Conservation (phyloP, 2,113 vertebrate genomes). For the crab-eating macaque (Macaca fascicularis) region DNA sequence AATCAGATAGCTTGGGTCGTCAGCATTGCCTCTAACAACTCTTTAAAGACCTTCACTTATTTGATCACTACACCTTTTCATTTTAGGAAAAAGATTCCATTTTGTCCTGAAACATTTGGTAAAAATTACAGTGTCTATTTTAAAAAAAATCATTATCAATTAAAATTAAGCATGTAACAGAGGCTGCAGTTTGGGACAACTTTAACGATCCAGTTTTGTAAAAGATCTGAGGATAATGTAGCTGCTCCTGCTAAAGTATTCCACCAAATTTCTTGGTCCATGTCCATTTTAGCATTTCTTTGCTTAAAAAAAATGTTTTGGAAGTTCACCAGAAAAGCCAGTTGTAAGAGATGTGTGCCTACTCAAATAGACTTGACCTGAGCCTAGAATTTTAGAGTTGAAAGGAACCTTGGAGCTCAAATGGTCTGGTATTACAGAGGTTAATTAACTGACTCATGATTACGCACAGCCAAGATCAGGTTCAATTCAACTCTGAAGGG, state of each 20-base stretch:
- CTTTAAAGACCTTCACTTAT: neutral
- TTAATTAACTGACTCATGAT: constrained; percentile 53
- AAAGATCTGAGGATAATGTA: constrained; percentile 48
- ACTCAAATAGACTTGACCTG: neutral
- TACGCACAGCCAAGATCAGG: constrained; percentile 48
- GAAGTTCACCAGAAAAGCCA: neutral
- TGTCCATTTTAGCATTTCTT: constrained; percentile 33
- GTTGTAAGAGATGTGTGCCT: neutral
- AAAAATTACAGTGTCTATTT: constrained; percentile 32
- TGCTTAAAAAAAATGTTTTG: neutral
- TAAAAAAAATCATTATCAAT: neutral
- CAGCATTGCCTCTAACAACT: neutral
- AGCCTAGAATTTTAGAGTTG: constrained; percentile 27
- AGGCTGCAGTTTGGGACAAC: constrained; percentile 17
- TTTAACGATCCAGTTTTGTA: constrained; percentile 35
- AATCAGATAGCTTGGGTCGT: neutral
- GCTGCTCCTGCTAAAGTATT: neutral
- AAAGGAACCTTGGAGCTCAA: neutral
- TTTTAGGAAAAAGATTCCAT: constrained; percentile 2
- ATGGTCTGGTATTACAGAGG: constrained; percentile 34
- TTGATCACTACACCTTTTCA: constrained; percentile 11
- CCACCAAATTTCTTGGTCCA: neutral
- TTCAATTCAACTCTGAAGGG: constrained; percentile 29
- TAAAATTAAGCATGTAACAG: constrained; percentile 26
- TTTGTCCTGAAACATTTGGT: constrained; percentile 41